Percentiles rank a stretch among this genome's conserved stretches.
Evolutionary conservation across 2,113 vertebrate genomes (phyloP).

Genomic region (Thunnus maccoyii): DNA sequence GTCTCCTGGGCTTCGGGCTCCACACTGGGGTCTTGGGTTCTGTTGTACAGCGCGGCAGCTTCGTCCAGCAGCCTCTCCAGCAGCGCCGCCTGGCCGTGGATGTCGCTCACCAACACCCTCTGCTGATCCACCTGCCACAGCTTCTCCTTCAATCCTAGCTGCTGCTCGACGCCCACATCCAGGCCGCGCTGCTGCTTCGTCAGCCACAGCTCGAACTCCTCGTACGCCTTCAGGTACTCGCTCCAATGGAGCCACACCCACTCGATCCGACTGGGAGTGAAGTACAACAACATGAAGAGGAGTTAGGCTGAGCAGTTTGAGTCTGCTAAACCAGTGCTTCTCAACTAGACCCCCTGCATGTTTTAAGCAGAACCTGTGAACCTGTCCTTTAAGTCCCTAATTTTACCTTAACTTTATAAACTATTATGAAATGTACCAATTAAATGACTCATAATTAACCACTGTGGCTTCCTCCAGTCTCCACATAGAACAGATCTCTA

Average conservation of each 20-base stretch:
- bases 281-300: slow-evolving; percentile 8
- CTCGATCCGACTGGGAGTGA: slow-evolving; percentile 91
- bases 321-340: background rate
- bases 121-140: slow-evolving; percentile 93
- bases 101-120: slow-evolving; percentile 86
- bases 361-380: too few relatives aligned
- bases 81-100: slow-evolving; percentile 85
- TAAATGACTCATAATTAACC: too few relatives aligned
- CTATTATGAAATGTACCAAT: too few relatives aligned
- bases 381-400: too few relatives aligned
- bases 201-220: slow-evolving; percentile 92
- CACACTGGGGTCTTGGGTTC: slow-evolving; percentile 92
- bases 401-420: too few relatives aligned
- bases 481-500: too few relatives aligned
- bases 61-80: slow-evolving; percentile 93
- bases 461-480: too few relatives aligned
- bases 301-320: background rate
- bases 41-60: slow-evolving; percentile 86
- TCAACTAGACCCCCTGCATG: too few relatives aligned
- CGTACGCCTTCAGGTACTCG: slow-evolving; percentile 92
- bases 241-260: slow-evolving; percentile 99
- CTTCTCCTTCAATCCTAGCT: slow-evolving; percentile 93
- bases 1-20: slow-evolving; percentile 86
- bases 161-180: slow-evolving; percentile 88
- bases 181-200: slow-evolving; percentile 84